Percentiles rank a stretch among this genome's conserved stretches.
Evolutionary conservation across 2,888 invertebrate genomes (phyloP).

Genomic region (Dasypolia templi): DNA sequence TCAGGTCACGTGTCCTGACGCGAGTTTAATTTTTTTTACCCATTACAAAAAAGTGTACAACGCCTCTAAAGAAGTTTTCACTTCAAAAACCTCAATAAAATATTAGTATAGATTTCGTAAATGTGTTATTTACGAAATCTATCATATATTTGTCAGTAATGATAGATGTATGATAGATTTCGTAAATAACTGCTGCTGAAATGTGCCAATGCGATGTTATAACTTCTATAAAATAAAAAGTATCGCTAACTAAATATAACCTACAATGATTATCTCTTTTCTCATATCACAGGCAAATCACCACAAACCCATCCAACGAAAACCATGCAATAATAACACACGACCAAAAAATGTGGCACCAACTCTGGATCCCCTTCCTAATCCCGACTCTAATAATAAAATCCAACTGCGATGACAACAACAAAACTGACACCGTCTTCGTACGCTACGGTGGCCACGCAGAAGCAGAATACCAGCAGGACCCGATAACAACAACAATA

Average conservation of each 20-base stretch:
- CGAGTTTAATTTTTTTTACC: too few species aligned
- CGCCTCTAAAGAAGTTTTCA: too few species aligned
- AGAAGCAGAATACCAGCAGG: constrained; percentile 59
- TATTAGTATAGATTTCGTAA: too few species aligned
- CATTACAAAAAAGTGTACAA: too few species aligned
- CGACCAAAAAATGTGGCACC: constrained; percentile 44
- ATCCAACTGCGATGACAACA: constrained; percentile 49
- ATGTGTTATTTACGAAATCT: too few species aligned
- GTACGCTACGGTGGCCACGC: constrained; percentile 75
- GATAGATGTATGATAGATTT: too few species aligned
- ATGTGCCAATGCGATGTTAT: too few species aligned
- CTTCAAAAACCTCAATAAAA: too few species aligned
- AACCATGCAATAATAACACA: neutral
- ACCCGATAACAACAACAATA: neutral
- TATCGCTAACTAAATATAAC: neutral
- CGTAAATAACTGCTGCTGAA: too few species aligned
- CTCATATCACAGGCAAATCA: neutral
- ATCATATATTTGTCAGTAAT: too few species aligned
- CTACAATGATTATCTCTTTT: neutral
- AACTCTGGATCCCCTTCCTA: constrained; percentile 55
- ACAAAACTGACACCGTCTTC: constrained; percentile 71
- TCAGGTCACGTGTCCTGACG: too few species aligned
- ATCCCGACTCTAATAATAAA: constrained; percentile 59
- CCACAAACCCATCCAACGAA: neutral
- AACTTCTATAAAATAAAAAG: too few species aligned